Percentiles rank a stretch among this genome's conserved stretches.
These are phyloP conservation scores for Melipona bicolor DNA, from an alignment of 2,888 invertebrate species.

Conservation along the genomic window DNA sequence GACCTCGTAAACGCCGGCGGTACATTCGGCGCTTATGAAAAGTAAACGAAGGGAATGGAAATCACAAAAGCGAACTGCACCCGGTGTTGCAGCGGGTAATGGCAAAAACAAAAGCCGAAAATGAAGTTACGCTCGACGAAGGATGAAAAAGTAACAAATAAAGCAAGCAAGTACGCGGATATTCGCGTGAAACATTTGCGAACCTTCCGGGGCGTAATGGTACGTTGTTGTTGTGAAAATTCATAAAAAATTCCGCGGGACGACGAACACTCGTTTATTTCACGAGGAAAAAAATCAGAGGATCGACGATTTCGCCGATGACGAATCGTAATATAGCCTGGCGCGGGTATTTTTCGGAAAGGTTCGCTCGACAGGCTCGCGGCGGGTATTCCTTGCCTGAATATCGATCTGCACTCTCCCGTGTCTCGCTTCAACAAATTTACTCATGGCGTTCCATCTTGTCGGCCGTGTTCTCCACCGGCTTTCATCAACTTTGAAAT, in stretches of 20 bases:
- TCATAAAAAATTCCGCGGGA: neutral
- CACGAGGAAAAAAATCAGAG: neutral
- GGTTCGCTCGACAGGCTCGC: neutral
- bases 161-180: neutral
- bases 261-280: neutral
- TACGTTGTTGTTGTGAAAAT: neutral
- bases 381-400: neutral
- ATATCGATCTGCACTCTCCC: conserved; percentile 23
- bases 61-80: neutral
- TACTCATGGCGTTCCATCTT: conserved; percentile 36
- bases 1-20: neutral
- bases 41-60: conserved; percentile 23
- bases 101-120: neutral
- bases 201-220: neutral
- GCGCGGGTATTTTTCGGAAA: neutral
- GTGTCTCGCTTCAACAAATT: conserved; percentile 39
- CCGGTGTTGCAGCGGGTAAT: too few species aligned
- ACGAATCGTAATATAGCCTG: neutral
- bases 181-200: neutral
- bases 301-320: neutral
- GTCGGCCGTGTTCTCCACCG: conserved; percentile 20
- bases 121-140: neutral
- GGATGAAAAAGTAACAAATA: neutral
- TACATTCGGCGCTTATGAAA: conserved; percentile 35
- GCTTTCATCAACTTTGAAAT: conserved; percentile 55